These are phyloP conservation scores for Porites lobata DNA, from an alignment of 92 coral and sea anemone species.

Conservation along the genomic window DNA sequence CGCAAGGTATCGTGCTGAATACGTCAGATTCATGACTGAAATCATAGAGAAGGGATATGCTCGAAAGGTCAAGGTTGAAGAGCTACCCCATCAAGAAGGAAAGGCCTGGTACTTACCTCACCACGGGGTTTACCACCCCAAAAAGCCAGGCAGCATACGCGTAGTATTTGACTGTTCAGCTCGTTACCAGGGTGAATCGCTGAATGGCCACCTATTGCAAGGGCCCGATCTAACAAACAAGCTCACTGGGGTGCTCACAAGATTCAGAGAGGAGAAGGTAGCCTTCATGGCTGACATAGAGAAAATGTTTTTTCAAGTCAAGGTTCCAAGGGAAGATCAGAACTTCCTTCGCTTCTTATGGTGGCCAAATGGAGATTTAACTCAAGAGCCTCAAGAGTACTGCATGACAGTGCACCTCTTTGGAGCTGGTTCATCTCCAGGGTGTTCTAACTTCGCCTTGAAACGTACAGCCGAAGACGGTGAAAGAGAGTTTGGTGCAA, in stretches of 20 bases:
- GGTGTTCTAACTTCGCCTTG: constrained; percentile 41
- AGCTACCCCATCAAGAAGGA: too few species aligned
- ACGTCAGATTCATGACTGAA: constrained; percentile 16
- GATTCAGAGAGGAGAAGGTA: constrained; percentile 15
- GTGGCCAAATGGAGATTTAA: constrained; percentile 48
- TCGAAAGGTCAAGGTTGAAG: constrained; percentile 6
- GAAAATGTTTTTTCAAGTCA: constrained; percentile 32
- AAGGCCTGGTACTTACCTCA: constrained; percentile 32
- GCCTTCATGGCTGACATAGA: constrained; percentile 43
- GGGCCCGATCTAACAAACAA: constrained; percentile 38
- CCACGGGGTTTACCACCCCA: constrained; percentile 37
- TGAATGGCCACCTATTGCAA: constrained; percentile 29
- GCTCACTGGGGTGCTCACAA: constrained; percentile 21
- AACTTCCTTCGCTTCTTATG: constrained; percentile 36
- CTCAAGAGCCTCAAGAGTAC: constrained; percentile 10
- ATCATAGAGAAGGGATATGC: constrained; percentile 31
- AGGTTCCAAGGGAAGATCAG: constrained; percentile 14
- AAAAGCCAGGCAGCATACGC: constrained; percentile 9
- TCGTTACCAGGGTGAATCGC: constrained; percentile 13
- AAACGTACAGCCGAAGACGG: constrained; percentile 21
- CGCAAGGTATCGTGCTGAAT: not conserved
- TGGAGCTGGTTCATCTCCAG: constrained; percentile 34
- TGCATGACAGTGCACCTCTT: constrained; percentile 36
- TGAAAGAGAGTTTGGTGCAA: too few species aligned
- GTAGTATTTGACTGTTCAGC: constrained; percentile 12